Evolutionary conservation across 2,797 vertebrate species (phyloP).

Genomic region (Sylvia borin): DNA sequence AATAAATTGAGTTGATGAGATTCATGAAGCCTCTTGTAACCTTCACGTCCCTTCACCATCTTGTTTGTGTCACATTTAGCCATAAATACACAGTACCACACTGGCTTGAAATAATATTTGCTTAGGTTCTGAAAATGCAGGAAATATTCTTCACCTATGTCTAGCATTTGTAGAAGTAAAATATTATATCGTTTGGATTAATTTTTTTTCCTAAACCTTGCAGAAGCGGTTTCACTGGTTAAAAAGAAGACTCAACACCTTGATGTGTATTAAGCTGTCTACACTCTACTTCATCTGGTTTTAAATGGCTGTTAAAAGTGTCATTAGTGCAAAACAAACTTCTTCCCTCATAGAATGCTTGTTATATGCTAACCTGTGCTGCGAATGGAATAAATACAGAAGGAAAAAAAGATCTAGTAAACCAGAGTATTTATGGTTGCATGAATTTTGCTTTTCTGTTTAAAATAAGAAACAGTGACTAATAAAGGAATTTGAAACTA

Average conservation of each 20-base stretch:
- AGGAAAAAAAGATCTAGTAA: background rate
- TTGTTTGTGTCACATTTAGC: background rate
- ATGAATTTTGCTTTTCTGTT: background rate
- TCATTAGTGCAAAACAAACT: background rate
- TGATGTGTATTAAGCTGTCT: background rate
- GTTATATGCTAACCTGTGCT: background rate
- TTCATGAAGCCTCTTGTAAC: background rate
- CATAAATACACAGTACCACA: background rate
- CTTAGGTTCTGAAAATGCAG: background rate
- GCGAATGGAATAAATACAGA: background rate
- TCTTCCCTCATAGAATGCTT: background rate
- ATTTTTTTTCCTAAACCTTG: background rate
- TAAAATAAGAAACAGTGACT: background rate
- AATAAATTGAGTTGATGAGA: background rate
- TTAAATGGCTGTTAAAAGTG: constrained; percentile 7
- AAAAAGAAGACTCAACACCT: background rate
- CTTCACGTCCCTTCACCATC: background rate
- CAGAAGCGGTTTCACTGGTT: background rate
- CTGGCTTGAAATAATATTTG: background rate
- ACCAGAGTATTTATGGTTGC: background rate
- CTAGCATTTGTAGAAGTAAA: background rate
- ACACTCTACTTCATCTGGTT: background rate
- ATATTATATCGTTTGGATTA: background rate
- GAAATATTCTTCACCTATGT: background rate
- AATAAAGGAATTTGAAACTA: background rate